Percentiles rank a stretch among this genome's conserved stretches.
Evolutionary conservation across 2,888 invertebrate species (phyloP).

Genomic region (Papilio protenor): DNA sequence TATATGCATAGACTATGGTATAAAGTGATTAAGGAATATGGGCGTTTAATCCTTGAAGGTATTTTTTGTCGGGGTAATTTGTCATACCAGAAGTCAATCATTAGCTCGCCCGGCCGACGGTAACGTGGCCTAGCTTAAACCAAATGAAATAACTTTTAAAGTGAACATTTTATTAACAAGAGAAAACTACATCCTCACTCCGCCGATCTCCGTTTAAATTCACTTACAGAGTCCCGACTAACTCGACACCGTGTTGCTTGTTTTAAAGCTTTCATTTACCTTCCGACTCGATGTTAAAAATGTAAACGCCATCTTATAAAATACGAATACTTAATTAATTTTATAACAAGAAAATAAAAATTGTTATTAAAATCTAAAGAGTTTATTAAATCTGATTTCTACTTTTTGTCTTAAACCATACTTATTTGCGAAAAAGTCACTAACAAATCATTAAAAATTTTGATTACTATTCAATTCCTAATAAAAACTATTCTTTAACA

Average conservation of each 20-base stretch:
- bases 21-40: not conserved
- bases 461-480: not conserved
- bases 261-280: conserved; percentile 49
- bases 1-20: not conserved
- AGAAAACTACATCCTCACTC: conserved; percentile 55
- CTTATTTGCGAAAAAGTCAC: not conserved
- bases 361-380: not conserved
- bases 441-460: not conserved
- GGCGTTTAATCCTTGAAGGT: conserved; percentile 2
- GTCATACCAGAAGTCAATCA: conserved; percentile 36
- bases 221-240: conserved; percentile 58
- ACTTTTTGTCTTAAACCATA: not conserved
- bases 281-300: conserved; percentile 33
- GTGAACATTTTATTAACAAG: conserved; percentile 64
- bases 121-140: conserved; percentile 41
- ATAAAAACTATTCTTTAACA: not conserved
- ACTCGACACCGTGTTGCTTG: conserved; percentile 51
- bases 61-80: conserved; percentile 36
- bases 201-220: conserved; percentile 58
- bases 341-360: not conserved
- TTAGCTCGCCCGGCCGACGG: conserved; percentile 44
- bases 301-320: not conserved
- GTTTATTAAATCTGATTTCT: not conserved
- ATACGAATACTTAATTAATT: not conserved
- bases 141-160: conserved; percentile 59